Conservation (phyloP, 2,113 vertebrate genomes). For the Poecile atricapillus region DNA sequence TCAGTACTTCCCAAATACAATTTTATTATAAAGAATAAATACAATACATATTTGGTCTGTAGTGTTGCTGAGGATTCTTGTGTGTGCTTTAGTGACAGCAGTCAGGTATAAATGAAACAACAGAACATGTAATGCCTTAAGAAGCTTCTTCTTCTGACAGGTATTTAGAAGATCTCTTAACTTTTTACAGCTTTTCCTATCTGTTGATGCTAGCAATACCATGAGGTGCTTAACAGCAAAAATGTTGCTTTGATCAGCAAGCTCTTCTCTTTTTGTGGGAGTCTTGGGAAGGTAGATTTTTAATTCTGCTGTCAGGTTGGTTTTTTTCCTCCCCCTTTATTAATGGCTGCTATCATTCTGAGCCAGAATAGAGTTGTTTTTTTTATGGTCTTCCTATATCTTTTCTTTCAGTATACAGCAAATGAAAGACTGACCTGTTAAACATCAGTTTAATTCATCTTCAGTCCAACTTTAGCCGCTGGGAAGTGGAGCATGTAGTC, state of each 20-base stretch:
- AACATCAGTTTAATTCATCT: neutral
- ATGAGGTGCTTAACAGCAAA: neutral
- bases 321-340: neutral
- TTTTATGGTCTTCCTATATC: neutral
- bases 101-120: neutral
- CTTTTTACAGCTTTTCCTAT: neutral
- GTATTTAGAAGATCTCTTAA: neutral
- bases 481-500: neutral
- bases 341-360: neutral
- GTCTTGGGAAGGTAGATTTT: neutral
- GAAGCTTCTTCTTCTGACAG: neutral
- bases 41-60: neutral
- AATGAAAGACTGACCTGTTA: neutral
- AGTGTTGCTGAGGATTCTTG: neutral
- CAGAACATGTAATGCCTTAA: neutral
- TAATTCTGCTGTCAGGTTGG: neutral
- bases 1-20: neutral
- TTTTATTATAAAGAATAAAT: neutral
- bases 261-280: neutral
- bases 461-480: neutral
- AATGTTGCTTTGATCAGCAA: neutral
- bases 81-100: neutral
- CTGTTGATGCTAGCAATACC: neutral
- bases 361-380: neutral
- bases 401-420: neutral